These are phyloP conservation scores for Drosophila antonietae DNA, from an alignment of 2,888 invertebrate genomes.

Conservation along the genomic window DNA sequence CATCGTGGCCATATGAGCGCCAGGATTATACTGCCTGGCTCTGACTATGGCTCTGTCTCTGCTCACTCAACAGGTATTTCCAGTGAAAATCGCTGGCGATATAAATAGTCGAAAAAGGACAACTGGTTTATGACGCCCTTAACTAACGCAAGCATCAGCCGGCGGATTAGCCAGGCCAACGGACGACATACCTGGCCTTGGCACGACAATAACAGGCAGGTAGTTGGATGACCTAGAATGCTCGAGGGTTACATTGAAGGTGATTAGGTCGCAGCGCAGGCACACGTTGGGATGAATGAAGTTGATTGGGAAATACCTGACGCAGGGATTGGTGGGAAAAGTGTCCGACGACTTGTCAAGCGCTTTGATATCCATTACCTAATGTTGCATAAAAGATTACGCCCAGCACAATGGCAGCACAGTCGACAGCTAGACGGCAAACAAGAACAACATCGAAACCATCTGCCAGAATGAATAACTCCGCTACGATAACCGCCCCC, in stretches of 20 bases:
- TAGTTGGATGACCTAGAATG: slow-evolving; percentile 11
- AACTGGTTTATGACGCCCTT: slow-evolving; percentile 75
- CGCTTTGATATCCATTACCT: slow-evolving; percentile 58
- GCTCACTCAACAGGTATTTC: slow-evolving; percentile 69
- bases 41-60: slow-evolving; percentile 8
- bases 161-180: slow-evolving; percentile 44
- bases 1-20: slow-evolving; percentile 66
- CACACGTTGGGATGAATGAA: slow-evolving; percentile 70
- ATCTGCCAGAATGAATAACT: slow-evolving; percentile 24
- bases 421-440: slow-evolving; percentile 41
- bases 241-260: slow-evolving; percentile 7
- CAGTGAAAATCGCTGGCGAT: slow-evolving; percentile 59
- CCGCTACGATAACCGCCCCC: background rate
- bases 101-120: slow-evolving; percentile 52
- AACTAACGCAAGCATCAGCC: slow-evolving; percentile 43
- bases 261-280: slow-evolving; percentile 57
- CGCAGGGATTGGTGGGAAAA: slow-evolving; percentile 61
- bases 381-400: slow-evolving; percentile 70
- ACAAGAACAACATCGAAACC: slow-evolving; percentile 33
- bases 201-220: slow-evolving; percentile 27
- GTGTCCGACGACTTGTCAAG: slow-evolving; percentile 10
- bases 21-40: slow-evolving; percentile 57
- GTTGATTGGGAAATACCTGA: slow-evolving; percentile 72
- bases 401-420: slow-evolving; percentile 43
- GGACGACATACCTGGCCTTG: slow-evolving; percentile 26